These are phyloP conservation scores for Oncopodura yosiiana DNA, from an alignment of 1,140 invertebrate genomes.

Conservation along the genomic window DNA sequence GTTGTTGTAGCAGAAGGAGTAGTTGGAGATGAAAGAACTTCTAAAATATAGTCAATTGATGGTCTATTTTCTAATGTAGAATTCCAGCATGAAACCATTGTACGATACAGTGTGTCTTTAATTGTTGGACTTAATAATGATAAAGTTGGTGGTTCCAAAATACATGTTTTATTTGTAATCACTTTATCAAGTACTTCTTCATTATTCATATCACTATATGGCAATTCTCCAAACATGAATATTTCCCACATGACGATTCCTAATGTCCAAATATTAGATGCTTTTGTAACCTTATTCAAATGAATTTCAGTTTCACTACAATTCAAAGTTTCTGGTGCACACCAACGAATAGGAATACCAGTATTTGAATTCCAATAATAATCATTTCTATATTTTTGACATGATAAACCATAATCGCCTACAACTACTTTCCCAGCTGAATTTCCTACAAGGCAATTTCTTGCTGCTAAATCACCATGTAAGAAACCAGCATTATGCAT, in stretches of 20 bases:
- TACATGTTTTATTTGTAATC: conserved; percentile 30
- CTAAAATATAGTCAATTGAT: no score
- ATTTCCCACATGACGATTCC: conserved; percentile 56
- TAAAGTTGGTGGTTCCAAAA: conserved; percentile 10
- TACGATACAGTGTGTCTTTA: no score
- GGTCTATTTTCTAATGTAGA: no score
- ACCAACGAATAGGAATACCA: conserved; percentile 63
- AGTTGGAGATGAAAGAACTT: no score
- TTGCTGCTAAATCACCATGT: conserved; percentile 18
- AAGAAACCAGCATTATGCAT: conserved; percentile 14
- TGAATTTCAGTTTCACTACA: conserved; percentile 54
- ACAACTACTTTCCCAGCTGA: conserved; percentile 20
- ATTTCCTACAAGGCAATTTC: conserved; percentile 19
- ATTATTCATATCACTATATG: conserved; percentile 55
- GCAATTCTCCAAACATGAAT: conserved; percentile 57
- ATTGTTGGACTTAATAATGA: no score
- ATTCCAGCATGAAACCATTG: no score
- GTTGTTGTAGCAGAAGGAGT: no score
- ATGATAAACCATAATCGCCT: conserved; percentile 30
- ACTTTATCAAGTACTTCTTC: conserved; percentile 55
- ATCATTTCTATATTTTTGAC: conserved; percentile 46
- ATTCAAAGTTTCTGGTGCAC: conserved; percentile 58
- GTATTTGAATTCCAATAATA: conserved; percentile 58
- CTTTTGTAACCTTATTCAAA: conserved; percentile 46
- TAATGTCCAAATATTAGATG: conserved; percentile 75